Evolutionary conservation across 2,113 vertebrate genomes (phyloP).

Genomic region (Fulmarus glacialis): DNA sequence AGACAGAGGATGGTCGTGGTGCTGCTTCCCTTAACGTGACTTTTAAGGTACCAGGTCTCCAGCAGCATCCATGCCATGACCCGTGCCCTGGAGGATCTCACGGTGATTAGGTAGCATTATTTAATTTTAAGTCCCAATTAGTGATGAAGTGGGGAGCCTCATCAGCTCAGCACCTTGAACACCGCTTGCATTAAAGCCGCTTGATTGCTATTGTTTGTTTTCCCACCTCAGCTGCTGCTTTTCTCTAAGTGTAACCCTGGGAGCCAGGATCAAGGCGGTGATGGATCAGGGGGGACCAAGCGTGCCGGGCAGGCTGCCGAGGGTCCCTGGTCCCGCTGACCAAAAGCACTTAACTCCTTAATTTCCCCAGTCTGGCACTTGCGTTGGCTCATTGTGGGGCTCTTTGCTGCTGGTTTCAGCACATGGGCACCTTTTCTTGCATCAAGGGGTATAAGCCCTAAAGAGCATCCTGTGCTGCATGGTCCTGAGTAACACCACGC

Average conservation of each 20-base stretch:
- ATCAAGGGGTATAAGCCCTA: accelerated
- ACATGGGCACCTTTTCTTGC: not conserved
- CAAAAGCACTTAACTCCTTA: not conserved
- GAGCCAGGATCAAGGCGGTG: not conserved
- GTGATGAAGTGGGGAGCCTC: constrained; percentile 3
- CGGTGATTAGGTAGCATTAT: not conserved
- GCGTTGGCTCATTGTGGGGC: accelerated
- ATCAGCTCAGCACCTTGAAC: constrained; percentile 2
- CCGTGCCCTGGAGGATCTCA: not conserved
- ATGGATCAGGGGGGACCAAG: not conserved
- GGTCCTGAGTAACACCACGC: not conserved
- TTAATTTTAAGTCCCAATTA: constrained; percentile 31
- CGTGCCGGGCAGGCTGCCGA: not conserved
- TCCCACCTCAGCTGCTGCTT: not conserved
- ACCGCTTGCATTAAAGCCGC: not conserved
- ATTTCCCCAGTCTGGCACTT: not conserved
- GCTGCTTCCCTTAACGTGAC: not conserved
- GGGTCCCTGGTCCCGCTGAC: not conserved
- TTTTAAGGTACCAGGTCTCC: not conserved
- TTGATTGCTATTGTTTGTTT: constrained; percentile 19
- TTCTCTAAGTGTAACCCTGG: not conserved
- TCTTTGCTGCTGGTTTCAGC: not conserved
- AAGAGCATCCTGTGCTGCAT: accelerated
- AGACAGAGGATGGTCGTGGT: not conserved
- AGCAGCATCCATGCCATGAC: not conserved